Percentiles rank a stretch among this genome's conserved stretches.
Evolutionary conservation across 2,888 invertebrate species (phyloP).

Genomic region (Doris montereyensis): DNA sequence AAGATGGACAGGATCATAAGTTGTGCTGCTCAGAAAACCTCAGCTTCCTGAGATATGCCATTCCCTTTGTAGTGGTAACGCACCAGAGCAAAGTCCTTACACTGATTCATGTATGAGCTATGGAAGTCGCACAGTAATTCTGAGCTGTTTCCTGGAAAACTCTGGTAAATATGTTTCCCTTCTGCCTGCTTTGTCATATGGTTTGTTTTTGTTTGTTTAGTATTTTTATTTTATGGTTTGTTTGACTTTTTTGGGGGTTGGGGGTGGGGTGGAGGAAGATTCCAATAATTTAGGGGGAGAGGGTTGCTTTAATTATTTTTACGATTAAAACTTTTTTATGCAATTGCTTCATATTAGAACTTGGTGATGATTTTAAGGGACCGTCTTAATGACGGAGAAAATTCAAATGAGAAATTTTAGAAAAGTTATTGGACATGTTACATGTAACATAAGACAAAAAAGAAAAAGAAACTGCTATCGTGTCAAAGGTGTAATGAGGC

Average conservation of each 20-base stretch:
- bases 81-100: not conserved
- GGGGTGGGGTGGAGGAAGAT: no score
- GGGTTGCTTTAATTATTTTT: no score
- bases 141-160: conserved; percentile 29
- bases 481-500: no score
- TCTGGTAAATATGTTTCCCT: not conserved
- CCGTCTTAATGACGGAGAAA: no score
- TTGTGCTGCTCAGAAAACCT: conserved; percentile 29
- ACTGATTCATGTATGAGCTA: conserved; percentile 36
- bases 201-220: not conserved
- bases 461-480: no score
- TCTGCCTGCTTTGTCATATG: not conserved
- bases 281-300: no score
- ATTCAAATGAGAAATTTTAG: no score
- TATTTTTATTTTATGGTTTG: not conserved
- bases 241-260: not conserved
- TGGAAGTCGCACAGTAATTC: conserved; percentile 11
- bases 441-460: no score
- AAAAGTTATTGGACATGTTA: no score
- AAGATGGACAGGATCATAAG: conserved; percentile 36
- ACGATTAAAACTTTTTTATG: no score
- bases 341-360: no score
- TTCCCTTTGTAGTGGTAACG: conserved; percentile 35
- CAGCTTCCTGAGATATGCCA: conserved; percentile 21
- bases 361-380: no score